Evolutionary conservation across 1,140 invertebrate genomes (phyloP).

Genomic region (Tigriopus japonicus): DNA sequence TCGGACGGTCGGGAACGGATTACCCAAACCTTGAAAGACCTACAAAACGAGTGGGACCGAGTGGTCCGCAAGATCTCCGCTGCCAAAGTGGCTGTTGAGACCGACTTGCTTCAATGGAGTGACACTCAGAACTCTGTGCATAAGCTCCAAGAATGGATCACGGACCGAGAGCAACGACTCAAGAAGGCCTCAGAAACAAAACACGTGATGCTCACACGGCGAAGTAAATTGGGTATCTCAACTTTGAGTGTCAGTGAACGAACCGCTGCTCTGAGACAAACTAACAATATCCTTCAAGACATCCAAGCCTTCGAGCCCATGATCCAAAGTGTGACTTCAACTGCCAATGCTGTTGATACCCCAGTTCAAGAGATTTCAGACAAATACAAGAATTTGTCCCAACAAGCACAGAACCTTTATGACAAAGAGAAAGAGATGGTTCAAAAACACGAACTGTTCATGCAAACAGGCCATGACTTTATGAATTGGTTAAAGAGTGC

Average conservation of each 20-base stretch:
- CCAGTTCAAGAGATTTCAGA: slow-evolving; percentile 65
- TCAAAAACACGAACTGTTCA: slow-evolving; percentile 64
- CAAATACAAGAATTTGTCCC: slow-evolving; percentile 71
- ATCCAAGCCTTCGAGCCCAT: slow-evolving; percentile 54
- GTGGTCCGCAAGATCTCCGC: slow-evolving; percentile 78
- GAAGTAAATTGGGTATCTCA: slow-evolving; percentile 40
- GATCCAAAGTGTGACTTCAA: slow-evolving; percentile 83
- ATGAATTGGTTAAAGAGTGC: slow-evolving; percentile 71
- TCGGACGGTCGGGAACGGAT: slow-evolving; percentile 75
- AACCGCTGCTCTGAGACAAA: slow-evolving; percentile 69
- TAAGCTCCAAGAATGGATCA: slow-evolving; percentile 84
- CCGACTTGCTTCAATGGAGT: slow-evolving; percentile 78
- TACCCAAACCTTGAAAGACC: slow-evolving; percentile 62
- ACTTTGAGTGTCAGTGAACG: slow-evolving; percentile 58
- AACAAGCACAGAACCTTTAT: slow-evolving; percentile 69
- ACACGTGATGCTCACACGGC: slow-evolving; percentile 20
- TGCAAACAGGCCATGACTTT: slow-evolving; percentile 76
- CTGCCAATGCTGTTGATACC: slow-evolving; percentile 43
- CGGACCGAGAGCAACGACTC: slow-evolving; percentile 76
- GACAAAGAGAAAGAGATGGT: slow-evolving; percentile 77
- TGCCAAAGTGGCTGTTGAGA: slow-evolving; percentile 76
- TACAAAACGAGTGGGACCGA: slow-evolving; percentile 81
- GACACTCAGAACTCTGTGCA: slow-evolving; percentile 79
- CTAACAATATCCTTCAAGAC: slow-evolving; percentile 67
- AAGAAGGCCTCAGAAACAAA: slow-evolving; percentile 76